Evolutionary conservation across 37 sponge, comb jelly and placozoan species (phyloP), one percentile per base, ranked within the genome.

Genomic region (Halisarca cf. caerulea): DNA sequence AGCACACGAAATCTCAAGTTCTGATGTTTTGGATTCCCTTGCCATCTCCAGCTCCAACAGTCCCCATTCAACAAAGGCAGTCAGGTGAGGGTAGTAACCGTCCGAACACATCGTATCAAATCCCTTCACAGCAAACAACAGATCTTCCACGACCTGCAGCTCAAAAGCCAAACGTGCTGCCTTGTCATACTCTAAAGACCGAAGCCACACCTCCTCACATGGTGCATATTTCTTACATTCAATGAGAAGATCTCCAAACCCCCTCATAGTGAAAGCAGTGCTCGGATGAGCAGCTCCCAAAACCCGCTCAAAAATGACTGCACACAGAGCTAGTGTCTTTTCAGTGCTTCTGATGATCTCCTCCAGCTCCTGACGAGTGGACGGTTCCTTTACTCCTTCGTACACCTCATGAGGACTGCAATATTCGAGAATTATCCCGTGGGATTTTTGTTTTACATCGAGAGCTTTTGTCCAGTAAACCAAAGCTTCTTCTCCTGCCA

Each of bases 141-240:
- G 71, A 44, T 95, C 95, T 54, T 91, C 89, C 11, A 83, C 87
- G 30, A 91, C 89, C 61, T 95, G 92, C 20, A 95, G 87, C 54
- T 95, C 95, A 58, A 92, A 95, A 2, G 92, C 95, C 87, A 95
- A 86, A 34, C 95, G 70, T 2, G 90, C 90, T 0, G 92, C 92
- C 33, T 91, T 80, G 55, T 95, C 95, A 60, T 85, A 91, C n/a
- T 89, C 86, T 34, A 95, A 83, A 0, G 95, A 89, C 2, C 90
- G 77, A 18, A 89, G 88, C 95, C 95, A 95, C 17, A 95, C 70
- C 37, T 91, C 88, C 58, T 91, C 55, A 58, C 95, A 91, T 44
- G 86, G 86, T 0, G 69, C 41, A 69, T 87, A 89, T 14, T 85
- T 64, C 24, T 60, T 47, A 5, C 86, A 78, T 28, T 90, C 87